A percentile compares a stretch with the other conserved stretches of the same genome.
Conservation (phyloP, 1,140 invertebrate genomes). For the Arion vulgaris region DNA sequence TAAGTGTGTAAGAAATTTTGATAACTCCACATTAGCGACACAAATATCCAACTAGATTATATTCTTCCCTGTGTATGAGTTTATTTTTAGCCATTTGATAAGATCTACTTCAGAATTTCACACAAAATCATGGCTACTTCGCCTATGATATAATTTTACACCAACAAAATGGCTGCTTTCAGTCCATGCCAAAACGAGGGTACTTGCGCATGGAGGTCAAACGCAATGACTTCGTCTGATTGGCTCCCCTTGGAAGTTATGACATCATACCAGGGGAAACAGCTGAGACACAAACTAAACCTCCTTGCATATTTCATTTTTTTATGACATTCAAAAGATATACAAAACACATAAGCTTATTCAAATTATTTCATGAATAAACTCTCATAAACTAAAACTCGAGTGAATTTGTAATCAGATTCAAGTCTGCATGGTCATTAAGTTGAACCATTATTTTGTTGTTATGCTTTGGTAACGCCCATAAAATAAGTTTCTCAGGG, state of each 20-base stretch:
- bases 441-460: no score
- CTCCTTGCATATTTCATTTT: no score
- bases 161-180: slow-evolving; percentile 69
- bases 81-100: slow-evolving; percentile 22
- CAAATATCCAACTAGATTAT: background rate
- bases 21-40: background rate
- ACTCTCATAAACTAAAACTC: no score
- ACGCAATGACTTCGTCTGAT: slow-evolving; percentile 50
- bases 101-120: background rate
- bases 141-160: slow-evolving; percentile 46
- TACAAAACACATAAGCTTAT: no score
- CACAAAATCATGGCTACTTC: slow-evolving; percentile 9
- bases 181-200: slow-evolving; percentile 63
- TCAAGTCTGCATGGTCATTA: no score
- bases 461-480: no score
- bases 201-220: slow-evolving; percentile 64
- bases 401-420: no score
- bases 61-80: background rate
- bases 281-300: slow-evolving; percentile 43
- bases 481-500: no score
- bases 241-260: slow-evolving; percentile 58
- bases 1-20: background rate
- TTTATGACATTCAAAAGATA: no score
- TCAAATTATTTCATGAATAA: no score
- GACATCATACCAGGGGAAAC: slow-evolving; percentile 61